Base-by-base conservation (phyloP, 2,888 invertebrate genomes). In the Chymomyza caudatula region DNA sequence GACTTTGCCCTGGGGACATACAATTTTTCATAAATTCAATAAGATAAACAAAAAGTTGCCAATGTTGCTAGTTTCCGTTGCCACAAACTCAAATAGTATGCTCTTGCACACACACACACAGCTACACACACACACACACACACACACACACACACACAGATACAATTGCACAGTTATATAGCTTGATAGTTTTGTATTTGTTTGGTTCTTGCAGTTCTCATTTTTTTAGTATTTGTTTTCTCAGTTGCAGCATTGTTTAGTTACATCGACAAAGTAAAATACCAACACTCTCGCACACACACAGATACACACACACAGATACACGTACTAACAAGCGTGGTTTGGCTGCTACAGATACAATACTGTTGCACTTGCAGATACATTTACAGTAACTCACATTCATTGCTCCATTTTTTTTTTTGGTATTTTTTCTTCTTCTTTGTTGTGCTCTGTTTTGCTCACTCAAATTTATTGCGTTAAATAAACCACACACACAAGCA, bases 11-110 rank as follows among this genome's bases (percentile, higher is more conserved):
- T 85, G 85, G 71, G 85, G 85, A 69, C 67, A 85, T 68, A 77
- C 64, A 79, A 83, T 85, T 80, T 84, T 86, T 80, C 68, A 80
- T 80, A 77, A 69, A 77, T 71, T 71, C n/a, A 66, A 49, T 20
- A 74, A 57, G 56, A 60, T 66, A 54, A 54, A 53, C 53, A 19
- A 42, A 52, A 57, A 8, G 23, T 13, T 52, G 19, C 8, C 20
- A 52, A 51, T 51, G 19, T 19, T 15, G 52, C 52, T 22, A 3
- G n/a, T 22, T 17, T n/a, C 20, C 19, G 23, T 52, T 13, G 22
- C 15, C 15, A 22, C 51, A 51, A 51, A 22, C 22, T 19, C 25
- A 25, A 25, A 25, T 25, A 25, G 25, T 25, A 25, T 6, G 25
- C 25, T 4, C 29, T 55, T n/a, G 54, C 25, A 56, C 19, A 42